Percentiles rank a stretch among this genome's conserved stretches.
Conservation (phyloP, 2,888 invertebrate genomes). For the Dorcus hopei region DNA sequence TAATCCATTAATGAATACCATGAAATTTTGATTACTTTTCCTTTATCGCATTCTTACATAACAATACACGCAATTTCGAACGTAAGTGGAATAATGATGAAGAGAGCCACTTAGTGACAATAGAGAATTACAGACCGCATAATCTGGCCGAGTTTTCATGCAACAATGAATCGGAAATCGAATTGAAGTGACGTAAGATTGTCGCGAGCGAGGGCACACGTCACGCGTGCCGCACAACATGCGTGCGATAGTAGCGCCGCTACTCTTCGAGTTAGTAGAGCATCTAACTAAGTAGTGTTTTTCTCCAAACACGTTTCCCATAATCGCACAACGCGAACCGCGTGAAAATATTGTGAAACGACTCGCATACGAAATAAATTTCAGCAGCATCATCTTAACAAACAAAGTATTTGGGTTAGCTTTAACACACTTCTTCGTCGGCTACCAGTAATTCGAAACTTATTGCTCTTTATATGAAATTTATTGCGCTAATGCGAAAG, state of each 20-base stretch:
- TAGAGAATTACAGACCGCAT: constrained; percentile 33
- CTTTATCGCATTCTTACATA: constrained; percentile 16
- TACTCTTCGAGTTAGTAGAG: constrained; percentile 26
- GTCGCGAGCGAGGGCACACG: constrained; percentile 29
- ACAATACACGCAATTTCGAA: constrained; percentile 17
- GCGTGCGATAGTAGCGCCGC: constrained; percentile 26
- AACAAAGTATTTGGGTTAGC: too few species aligned
- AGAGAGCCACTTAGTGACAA: constrained; percentile 26
- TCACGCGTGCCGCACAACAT: constrained; percentile 28
- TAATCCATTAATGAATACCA: constrained; percentile 35
- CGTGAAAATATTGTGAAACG: too few species aligned
- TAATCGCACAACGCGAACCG: too few species aligned
- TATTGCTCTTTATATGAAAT: too few species aligned
- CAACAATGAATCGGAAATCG: constrained; percentile 47
- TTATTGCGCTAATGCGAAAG: too few species aligned
- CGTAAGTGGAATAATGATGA: constrained; percentile 22
- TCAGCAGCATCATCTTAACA: too few species aligned
- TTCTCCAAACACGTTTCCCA: too few species aligned
- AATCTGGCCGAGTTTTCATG: constrained; percentile 50
- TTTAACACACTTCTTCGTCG: too few species aligned
- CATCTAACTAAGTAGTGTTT: constrained; percentile 18
- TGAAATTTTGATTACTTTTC: constrained; percentile 33
- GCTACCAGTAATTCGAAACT: too few species aligned
- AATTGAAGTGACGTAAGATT: constrained; percentile 39
- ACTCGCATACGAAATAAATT: too few species aligned